Base-by-base conservation (phyloP, 2,113 vertebrate genomes). In the Tapirus terrestris region DNA sequence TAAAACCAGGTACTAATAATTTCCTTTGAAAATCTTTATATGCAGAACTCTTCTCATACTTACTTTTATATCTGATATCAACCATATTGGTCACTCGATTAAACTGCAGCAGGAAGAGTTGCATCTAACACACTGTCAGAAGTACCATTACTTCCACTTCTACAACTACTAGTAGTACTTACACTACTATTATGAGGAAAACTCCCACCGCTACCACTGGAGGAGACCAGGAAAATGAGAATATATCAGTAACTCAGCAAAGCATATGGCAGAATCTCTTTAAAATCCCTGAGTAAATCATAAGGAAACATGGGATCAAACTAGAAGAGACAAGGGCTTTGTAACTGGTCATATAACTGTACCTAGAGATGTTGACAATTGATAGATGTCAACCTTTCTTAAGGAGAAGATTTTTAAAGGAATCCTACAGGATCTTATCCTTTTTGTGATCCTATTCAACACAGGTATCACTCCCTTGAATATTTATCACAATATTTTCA, bases 111-210 rank as follows among this genome's bases (percentile, higher is more conserved):
- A 77, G 60, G 27, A 53, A 63, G 23, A 33, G 58, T 31, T 87
- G 14, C 3, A 7, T n/a, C 27, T 58, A 51, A 67, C 20, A 45
- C 23, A 23, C 8, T 87, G 3, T 21, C 48, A 16, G 5, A 75
- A 84, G 39, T 53, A 84, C 43, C 13, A 61, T 13, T 51, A 36
- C 33, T n/a, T 87, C 25, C 31, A 48, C 60, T 79, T 48, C 73
- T 48, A 8, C 16, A 60, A 60, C 36, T 21, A 60, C 33, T 27
- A 31, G 25, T 2, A 60, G 31, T 31, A 10, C 2, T 7, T 77
- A n/a, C 31, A 20, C 33, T 60, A 36, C 31, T 27, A 5, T 0
- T 14, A 1, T 36, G 8, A 60, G 3, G 39, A 6, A 18, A 43
- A 70, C 18, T 21, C 31, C 39, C 2, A 36, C 25, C 8, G 23